Base-by-base conservation (phyloP, 1,140 invertebrate genomes). In the Propsilocerus akamusi region DNA sequence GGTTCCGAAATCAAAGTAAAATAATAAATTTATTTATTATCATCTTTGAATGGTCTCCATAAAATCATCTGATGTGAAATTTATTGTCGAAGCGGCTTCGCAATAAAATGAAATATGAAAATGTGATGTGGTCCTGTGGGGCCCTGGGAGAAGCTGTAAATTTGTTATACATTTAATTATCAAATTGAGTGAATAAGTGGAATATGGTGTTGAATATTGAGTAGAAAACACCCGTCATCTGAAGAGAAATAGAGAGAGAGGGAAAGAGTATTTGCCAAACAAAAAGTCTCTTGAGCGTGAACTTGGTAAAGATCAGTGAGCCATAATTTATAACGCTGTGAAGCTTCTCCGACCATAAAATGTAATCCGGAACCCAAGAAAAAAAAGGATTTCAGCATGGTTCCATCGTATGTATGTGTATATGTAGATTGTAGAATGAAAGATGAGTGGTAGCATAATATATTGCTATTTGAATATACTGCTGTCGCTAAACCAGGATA, bases 171-270 rank as follows among this genome's bases (percentile, higher is more conserved):
- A 41, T 41, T 41, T 41, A 41, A 41, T 41, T 41, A 41, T 14
- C 5, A 41, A 41, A 41, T 41, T 41, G 34, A 41, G n/a, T 41
- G 34, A 20, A 41, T 41, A 41, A 41, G 34, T 41, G 14, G 34
- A 41, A 41, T 41, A 41, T 41, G 34, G 34, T 41, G 34, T 20
- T 41, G 34, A 41, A 41, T 41, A 41, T 41, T 20, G 17, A 37
- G n/a, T 41, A 7, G 6, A 30, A 30, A 11, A 8, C 6, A 30
- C 28, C 10, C n/a, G 6, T 30, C 28, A 8, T 11, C 28, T n/a
- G n/a, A 30, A 8, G 10, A 8, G 10, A n/a, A 3, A 8, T 11
- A 30, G 10, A 30, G 3, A 30, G n/a, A 30, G n/a, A 30, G n/a
- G n/a, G 6, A 2, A 30, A 30, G n/a, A 30, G 10, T 30, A n/a